A percentile compares a stretch with the other conserved stretches of the same genome.
These are phyloP conservation scores for Bombus confusus DNA, from an alignment of 1,140 invertebrate genomes.

Conservation along the genomic window DNA sequence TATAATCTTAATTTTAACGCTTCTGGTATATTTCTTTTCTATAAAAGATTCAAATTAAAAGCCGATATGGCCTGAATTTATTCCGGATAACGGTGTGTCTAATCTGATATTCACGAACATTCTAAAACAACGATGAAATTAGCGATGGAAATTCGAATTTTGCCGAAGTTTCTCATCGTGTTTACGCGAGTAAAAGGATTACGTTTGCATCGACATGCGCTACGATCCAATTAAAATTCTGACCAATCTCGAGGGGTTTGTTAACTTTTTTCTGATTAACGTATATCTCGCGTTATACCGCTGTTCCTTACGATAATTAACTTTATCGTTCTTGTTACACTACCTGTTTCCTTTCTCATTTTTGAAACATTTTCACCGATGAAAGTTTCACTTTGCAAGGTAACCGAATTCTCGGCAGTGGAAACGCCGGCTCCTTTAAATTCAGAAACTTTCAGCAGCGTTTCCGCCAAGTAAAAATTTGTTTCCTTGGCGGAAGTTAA, in stretches of 20 bases:
- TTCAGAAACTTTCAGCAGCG: constrained; percentile 18
- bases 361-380: neutral
- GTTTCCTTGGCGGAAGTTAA: neutral
- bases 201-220: neutral
- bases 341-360: neutral
- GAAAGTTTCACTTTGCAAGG: neutral
- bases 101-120: neutral
- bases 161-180: neutral
- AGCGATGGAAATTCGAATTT: neutral
- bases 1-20: neutral
- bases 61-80: neutral
- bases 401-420: neutral
- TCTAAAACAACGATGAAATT: neutral
- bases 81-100: neutral
- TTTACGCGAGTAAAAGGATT: constrained; percentile 12
- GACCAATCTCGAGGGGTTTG: neutral
- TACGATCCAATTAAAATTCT: neutral
- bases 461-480: constrained; percentile 13
- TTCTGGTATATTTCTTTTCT: neutral
- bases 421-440: neutral
- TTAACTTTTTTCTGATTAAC: constrained; percentile 11
- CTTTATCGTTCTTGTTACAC: neutral
- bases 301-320: constrained; percentile 14
- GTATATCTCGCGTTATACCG: too few relatives aligned
- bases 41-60: neutral